Conservation (phyloP, 1,140 invertebrate species). For the Microplitis mediator region DNA sequence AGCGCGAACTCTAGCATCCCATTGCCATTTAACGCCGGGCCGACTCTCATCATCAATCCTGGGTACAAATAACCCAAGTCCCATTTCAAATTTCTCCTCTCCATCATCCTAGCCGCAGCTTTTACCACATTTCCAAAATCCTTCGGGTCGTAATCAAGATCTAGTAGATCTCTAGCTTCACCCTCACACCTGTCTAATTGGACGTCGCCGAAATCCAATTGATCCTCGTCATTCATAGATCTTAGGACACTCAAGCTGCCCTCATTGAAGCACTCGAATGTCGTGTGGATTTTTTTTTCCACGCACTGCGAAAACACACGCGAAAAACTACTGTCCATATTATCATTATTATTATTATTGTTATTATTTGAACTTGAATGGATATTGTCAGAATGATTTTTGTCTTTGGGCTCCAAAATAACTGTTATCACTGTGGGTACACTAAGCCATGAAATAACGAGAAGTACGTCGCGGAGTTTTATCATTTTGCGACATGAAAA, state of each 20-base stretch:
- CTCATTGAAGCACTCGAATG: conserved; percentile 69
- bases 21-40: conserved; percentile 66
- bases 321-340: conserved; percentile 39
- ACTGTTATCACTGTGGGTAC: conserved; percentile 45
- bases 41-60: conserved; percentile 72
- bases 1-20: conserved; percentile 77
- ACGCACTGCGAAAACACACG: conserved; percentile 45
- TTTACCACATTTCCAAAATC: conserved; percentile 74
- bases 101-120: conserved; percentile 72
- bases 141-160: conserved; percentile 73
- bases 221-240: conserved; percentile 68
- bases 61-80: conserved; percentile 73
- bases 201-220: conserved; percentile 65
- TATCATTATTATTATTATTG: conserved; percentile 24
- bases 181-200: conserved; percentile 48
- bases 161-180: conserved; percentile 49
- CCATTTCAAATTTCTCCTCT: conserved; percentile 74
- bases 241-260: conserved; percentile 71
- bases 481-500: neutral
- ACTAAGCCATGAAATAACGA: conserved; percentile 39
- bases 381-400: neutral
- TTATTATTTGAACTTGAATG: neutral
- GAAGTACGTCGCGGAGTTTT: conserved; percentile 43
- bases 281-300: conserved; percentile 41
- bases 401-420: conserved; percentile 45